phyloP scores from a whole-genome alignment of 2,113 vertebrate genomes.

The Equus przewalskii region DNA sequence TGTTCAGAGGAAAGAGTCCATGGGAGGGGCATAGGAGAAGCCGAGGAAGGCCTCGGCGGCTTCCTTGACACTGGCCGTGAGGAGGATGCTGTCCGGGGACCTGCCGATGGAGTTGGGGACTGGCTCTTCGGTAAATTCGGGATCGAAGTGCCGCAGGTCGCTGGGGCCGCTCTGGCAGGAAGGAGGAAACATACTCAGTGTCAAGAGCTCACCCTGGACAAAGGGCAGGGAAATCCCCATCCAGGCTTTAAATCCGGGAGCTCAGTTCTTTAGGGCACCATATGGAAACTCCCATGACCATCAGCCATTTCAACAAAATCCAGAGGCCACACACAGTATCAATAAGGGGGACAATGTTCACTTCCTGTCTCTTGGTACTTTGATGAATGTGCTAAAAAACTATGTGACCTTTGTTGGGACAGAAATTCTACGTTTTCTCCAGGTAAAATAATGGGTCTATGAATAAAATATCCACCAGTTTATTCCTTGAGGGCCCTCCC shows the following conservation, averaged over 20 bases:
- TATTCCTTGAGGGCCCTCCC: not conserved
- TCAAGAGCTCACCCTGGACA: not conserved
- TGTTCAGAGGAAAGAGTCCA: slow-evolving; percentile 96
- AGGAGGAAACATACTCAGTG: not conserved
- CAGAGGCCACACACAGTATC: not conserved
- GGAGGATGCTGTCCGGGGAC: slow-evolving; percentile 95
- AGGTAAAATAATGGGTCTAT: not conserved
- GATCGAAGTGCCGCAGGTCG: slow-evolving; percentile 98
- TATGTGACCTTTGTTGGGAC: not conserved
- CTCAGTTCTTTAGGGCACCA: not conserved
- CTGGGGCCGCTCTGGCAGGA: slow-evolving; percentile 94
- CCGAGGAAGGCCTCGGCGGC: slow-evolving; percentile 97
- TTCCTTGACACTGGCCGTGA: slow-evolving; percentile 96
- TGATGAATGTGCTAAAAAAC: not conserved
- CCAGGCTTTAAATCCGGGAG: not conserved
- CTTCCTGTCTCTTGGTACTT: not conserved
- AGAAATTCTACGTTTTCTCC: not conserved
- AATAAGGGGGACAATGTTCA: not conserved
- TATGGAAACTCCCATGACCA: not conserved
- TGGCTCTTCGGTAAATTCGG: slow-evolving; percentile 98
- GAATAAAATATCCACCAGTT: not conserved
- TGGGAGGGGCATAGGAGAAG: slow-evolving; percentile 97
- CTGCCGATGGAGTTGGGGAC: slow-evolving; percentile 97
- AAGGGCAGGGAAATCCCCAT: not conserved
- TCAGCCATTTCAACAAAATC: not conserved